Percentiles rank a stretch among this genome's conserved stretches.
Conservation (phyloP, 2,888 invertebrate species). For the Apodemia hepburni region DNA sequence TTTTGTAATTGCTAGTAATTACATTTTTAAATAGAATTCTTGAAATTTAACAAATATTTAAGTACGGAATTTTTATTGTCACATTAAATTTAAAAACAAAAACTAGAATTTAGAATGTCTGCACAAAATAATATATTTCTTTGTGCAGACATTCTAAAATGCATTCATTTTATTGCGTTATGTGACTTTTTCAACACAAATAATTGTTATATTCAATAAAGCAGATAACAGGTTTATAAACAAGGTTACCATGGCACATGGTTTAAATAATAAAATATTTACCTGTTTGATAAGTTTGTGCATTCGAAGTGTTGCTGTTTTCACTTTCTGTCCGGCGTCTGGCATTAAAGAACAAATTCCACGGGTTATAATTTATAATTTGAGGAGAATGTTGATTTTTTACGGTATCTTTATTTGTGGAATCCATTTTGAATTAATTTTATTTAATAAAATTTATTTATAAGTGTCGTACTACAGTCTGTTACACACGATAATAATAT, state of each 20-base stretch:
- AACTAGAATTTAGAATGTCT: too few species aligned
- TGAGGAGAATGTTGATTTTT: slow-evolving; percentile 47
- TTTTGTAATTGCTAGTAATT: too few species aligned
- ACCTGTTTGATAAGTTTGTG: slow-evolving; percentile 56
- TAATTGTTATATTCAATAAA: too few species aligned
- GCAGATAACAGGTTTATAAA: too few species aligned
- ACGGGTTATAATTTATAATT: slow-evolving; percentile 55
- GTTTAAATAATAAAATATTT: slow-evolving; percentile 20
- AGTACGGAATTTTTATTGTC: too few species aligned
- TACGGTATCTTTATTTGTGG: slow-evolving; percentile 47
- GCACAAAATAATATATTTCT: too few species aligned
- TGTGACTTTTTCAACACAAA: too few species aligned
- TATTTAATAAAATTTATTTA: slow-evolving; percentile 20
- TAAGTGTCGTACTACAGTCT: slow-evolving; percentile 13
- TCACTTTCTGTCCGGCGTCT: slow-evolving; percentile 68
- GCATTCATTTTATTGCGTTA: too few species aligned
- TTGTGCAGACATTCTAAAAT: too few species aligned
- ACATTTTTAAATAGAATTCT: too few species aligned
- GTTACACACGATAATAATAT: slow-evolving; percentile 43
- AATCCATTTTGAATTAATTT: slow-evolving; percentile 45
- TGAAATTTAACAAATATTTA: too few species aligned
- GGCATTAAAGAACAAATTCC: slow-evolving; percentile 64
- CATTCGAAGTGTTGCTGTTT: slow-evolving; percentile 57
- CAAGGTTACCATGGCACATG: not conserved
- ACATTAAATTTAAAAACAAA: too few species aligned